Conservation (phyloP, 2,113 vertebrate species). For the Lepisosteus osseus region DNA sequence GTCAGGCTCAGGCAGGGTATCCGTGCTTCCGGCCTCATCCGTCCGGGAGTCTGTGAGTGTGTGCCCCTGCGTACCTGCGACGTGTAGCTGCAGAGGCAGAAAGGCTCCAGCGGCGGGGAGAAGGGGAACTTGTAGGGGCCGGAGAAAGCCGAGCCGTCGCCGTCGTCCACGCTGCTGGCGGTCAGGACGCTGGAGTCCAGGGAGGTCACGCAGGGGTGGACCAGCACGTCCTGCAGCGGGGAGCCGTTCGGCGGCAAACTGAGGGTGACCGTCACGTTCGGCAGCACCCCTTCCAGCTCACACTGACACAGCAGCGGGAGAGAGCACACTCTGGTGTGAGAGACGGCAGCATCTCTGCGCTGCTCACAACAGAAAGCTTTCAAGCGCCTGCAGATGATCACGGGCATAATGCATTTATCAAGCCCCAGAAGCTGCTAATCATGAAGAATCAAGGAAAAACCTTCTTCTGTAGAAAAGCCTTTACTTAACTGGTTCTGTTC, state of each 20-base stretch:
- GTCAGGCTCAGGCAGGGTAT: no score
- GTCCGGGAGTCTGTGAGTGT: no score
- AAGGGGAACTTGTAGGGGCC: constrained; percentile 93
- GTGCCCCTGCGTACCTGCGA: constrained; percentile 70
- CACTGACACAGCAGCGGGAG: constrained; percentile 59
- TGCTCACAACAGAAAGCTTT: no score
- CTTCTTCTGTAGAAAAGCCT: no score
- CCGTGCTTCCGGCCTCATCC: no score
- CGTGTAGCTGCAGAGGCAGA: constrained; percentile 85
- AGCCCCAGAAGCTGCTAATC: no score
- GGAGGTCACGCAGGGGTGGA: constrained; percentile 87
- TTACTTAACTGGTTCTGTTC: no score
- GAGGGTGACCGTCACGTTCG: constrained; percentile 82
- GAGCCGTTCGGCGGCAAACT: constrained; percentile 83
- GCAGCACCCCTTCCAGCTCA: constrained; percentile 85
- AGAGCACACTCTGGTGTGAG: not conserved
- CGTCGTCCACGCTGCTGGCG: constrained; percentile 74
- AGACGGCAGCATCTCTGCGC: no score
- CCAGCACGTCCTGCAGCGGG: constrained; percentile 84
- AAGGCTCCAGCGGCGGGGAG: constrained; percentile 83
- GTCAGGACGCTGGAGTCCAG: constrained; percentile 81
- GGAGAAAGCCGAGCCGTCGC: constrained; percentile 79
- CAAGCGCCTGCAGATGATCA: no score
- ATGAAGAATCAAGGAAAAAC: no score
- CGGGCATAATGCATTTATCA: no score